These are phyloP conservation scores for Trissolcus brochymenae DNA, from an alignment of 2,888 invertebrate species.

Conservation along the genomic window DNA sequence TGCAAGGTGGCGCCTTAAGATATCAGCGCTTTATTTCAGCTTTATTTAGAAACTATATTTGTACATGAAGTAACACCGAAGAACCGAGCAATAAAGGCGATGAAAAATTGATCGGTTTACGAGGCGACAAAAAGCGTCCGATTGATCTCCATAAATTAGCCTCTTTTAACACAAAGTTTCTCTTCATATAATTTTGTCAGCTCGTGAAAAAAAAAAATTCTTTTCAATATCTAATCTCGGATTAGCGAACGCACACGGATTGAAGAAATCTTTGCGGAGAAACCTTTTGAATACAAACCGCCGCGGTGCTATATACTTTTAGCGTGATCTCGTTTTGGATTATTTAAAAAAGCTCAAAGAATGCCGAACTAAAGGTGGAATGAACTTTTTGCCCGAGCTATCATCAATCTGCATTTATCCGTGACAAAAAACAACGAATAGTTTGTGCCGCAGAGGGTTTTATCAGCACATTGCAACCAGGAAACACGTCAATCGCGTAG, in stretches of 20 bases:
- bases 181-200: not conserved
- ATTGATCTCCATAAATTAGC: constrained; percentile 4
- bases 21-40: constrained; percentile 17
- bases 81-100: constrained; percentile 3
- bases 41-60: constrained; percentile 16
- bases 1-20: constrained; percentile 49
- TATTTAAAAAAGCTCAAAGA: no score
- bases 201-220: no score
- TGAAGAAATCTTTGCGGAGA: no score
- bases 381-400: not conserved
- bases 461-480: not conserved
- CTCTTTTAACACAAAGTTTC: constrained; percentile 1
- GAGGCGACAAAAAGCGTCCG: constrained; percentile 17
- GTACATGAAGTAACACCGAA: constrained; percentile 3
- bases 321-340: no score
- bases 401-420: not conserved
- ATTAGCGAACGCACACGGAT: no score
- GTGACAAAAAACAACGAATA: constrained; percentile 1
- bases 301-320: no score
- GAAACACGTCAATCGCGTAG: constrained; percentile 10
- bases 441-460: not conserved
- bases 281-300: no score
- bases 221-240: no score
- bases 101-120: constrained; percentile 8
- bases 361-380: no score